phyloP scores from a whole-genome alignment of 2,888 invertebrate genomes.

The Tachina fera region DNA sequence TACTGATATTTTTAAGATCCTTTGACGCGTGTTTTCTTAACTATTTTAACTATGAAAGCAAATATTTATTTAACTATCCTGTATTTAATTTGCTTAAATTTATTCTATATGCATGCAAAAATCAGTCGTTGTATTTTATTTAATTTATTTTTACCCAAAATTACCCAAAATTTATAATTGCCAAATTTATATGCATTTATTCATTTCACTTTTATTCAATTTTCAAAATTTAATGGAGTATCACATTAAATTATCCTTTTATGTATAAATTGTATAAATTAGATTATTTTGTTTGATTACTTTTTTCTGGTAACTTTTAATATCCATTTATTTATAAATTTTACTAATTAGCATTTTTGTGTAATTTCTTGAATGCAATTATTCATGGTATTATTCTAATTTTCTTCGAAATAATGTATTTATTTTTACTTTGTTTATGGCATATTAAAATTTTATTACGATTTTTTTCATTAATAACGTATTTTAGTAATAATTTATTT shows the following conservation, averaged over 20 bases:
- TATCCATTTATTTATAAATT: not conserved
- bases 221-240: slow-evolving; percentile 2
- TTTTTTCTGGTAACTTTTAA: not conserved
- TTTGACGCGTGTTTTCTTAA: no score
- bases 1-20: no score
- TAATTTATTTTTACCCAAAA: not conserved
- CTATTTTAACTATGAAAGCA: no score
- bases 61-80: no score
- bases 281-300: not conserved
- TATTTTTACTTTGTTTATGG: not conserved
- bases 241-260: slow-evolving; percentile 4
- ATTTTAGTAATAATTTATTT: slow-evolving; percentile 5
- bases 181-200: not conserved
- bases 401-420: slow-evolving; percentile 18
- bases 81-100: no score
- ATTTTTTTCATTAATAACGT: slow-evolving; percentile 14
- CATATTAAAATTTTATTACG: not conserved
- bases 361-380: not conserved
- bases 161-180: not conserved
- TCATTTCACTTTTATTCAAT: not conserved
- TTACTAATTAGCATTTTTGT: not conserved
- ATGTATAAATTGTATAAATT: not conserved
- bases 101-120: no score
- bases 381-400: not conserved
- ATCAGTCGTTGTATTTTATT: no score